Base-by-base conservation (phyloP, 2,888 invertebrate genomes). In the Apantesis nais region DNA sequence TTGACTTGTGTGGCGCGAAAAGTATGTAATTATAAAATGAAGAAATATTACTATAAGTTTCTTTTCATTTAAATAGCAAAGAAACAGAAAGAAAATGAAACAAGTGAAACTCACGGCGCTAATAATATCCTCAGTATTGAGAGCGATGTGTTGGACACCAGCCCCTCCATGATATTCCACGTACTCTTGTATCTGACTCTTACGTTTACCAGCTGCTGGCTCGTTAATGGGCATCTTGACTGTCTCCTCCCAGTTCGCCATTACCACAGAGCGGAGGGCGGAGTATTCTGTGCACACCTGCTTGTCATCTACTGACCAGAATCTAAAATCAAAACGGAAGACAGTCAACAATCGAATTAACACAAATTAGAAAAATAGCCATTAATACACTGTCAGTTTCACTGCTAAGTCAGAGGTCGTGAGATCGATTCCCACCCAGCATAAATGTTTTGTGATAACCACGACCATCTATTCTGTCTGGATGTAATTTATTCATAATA, bases 161-260 rank as follows among this genome's bases (percentile, higher is more conserved):
- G 99, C 97, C 0, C 99, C 99, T 0, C 99, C 99, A 88, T 99
- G 99, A 89, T 99, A 99, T 85, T 99, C 99, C 61, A 99, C 99
- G 89, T 98, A 99, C 91, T 99, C 99, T 90, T 99, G 98, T 80
- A 99, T 99, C 95, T 99, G 99, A 76, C 99, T 99, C 91, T 98
- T 99, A 93, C 97, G 98, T 90, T 98, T 98, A 5, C 99, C 99
- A 0, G 96, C 92, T 0, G 99, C 99, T 5, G 99, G 99, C 90
- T 99, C 99, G 90, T 99, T 99, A 84, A 99, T 98, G 14, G 99
- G 99, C 96, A 99, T 91, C 93, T 98, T 99, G 11, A 99, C 97
- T 0, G 98, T 99, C 92, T 99, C 99, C 88, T 99, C 99, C 95
- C 97, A 99, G 91, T 99, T 99, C 1, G 98, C 97, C 96, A 99